Percentiles rank a stretch among this genome's conserved stretches.
Conservation (phyloP, 2,113 vertebrate genomes). For the Pangasianodon hypophthalmus region DNA sequence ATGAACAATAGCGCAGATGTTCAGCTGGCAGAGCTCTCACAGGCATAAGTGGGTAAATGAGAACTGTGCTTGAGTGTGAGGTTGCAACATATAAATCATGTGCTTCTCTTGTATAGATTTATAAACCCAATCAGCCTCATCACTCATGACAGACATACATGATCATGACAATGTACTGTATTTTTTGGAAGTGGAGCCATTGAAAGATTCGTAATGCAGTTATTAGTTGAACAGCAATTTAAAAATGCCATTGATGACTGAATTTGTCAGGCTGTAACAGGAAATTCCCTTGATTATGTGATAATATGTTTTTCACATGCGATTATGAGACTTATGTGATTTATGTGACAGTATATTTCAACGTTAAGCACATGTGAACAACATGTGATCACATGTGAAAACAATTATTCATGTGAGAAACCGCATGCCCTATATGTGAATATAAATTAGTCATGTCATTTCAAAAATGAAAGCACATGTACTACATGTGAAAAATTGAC, state of each 20-base stretch:
- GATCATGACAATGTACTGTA: background rate
- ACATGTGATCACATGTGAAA: background rate
- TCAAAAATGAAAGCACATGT: background rate
- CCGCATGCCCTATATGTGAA: background rate
- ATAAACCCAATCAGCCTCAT: background rate
- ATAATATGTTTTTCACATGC: background rate
- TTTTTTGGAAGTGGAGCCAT: background rate
- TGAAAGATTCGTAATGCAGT: background rate
- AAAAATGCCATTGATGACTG: background rate
- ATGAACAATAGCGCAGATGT: slow-evolving; percentile 43
- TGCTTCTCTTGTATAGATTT: background rate
- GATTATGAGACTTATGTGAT: background rate
- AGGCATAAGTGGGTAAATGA: slow-evolving; percentile 6
- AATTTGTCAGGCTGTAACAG: background rate
- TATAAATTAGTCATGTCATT: background rate
- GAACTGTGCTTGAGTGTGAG: slow-evolving; percentile 8
- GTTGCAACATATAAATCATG: background rate
- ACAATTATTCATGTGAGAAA: background rate
- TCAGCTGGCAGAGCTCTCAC: slow-evolving; percentile 11
- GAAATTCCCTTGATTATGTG: background rate
- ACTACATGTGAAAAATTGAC: background rate
- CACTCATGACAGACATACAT: background rate
- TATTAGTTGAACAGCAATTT: background rate
- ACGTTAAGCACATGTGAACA: background rate
- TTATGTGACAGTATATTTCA: background rate